These are phyloP conservation scores for Chymomyza procnemis DNA, from an alignment of 2,888 invertebrate genomes.

Conservation along the genomic window DNA sequence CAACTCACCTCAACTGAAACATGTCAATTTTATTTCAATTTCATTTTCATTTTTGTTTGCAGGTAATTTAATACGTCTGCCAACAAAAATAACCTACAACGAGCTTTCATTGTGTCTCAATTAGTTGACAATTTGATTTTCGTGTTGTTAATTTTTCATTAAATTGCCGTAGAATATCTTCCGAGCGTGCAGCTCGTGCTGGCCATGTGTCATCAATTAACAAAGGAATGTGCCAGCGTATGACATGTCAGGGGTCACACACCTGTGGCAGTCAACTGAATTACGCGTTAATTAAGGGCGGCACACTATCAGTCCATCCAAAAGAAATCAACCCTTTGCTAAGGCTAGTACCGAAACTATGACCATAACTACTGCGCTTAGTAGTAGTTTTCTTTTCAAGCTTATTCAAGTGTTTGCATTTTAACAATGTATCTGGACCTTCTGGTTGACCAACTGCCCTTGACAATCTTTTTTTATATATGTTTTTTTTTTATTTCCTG, in stretches of 20 bases:
- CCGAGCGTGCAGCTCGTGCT: not conserved
- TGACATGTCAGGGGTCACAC: constrained; percentile 39
- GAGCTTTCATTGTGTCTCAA: constrained; percentile 67
- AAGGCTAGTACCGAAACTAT: not conserved
- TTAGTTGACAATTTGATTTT: constrained; percentile 73
- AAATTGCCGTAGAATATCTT: constrained; percentile 30
- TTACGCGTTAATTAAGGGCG: constrained; percentile 4
- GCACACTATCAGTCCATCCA: no score
- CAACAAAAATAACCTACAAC: constrained; percentile 6
- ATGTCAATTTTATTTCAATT: constrained; percentile 43
- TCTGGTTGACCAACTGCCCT: constrained; percentile 68
- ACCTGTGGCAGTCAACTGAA: not conserved
- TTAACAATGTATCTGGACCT: constrained; percentile 55
- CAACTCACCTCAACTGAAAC: not conserved
- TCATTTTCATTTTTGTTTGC: constrained; percentile 36
- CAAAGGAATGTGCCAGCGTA: constrained; percentile 54
- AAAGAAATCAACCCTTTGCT: constrained; percentile 38
- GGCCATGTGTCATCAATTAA: constrained; percentile 71
- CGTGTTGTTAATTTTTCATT: constrained; percentile 70
- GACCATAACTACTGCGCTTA: not conserved
- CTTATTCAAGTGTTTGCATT: constrained; percentile 66
- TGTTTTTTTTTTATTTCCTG: constrained; percentile 32
- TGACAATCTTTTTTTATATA: constrained; percentile 46
- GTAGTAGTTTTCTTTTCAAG: constrained; percentile 19
- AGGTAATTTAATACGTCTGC: constrained; percentile 63